phyloP scores from a whole-genome alignment of 2,113 vertebrate species.

The Panthera tigris region DNA sequence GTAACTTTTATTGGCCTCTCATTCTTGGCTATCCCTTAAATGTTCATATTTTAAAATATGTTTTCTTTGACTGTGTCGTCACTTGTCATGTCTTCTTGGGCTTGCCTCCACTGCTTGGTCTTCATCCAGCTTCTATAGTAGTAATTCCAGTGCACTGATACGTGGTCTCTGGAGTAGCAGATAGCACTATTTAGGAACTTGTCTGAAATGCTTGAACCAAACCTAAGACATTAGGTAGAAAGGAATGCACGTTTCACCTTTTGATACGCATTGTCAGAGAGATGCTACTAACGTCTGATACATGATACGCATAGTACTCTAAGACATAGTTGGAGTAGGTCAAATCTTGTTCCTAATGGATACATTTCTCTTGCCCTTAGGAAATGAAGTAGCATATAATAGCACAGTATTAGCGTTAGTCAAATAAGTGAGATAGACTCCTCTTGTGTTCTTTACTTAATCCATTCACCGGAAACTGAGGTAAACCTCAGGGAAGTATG shows the following conservation, averaged over 20 bases:
- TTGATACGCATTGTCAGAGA: background rate
- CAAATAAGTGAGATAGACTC: background rate
- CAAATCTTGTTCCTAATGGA: background rate
- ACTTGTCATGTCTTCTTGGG: background rate
- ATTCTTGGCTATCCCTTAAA: background rate
- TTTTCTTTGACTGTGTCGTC: background rate
- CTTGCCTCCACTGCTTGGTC: background rate
- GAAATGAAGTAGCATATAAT: background rate
- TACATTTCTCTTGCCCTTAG: background rate
- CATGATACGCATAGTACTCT: background rate
- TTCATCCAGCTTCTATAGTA: background rate
- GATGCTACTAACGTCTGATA: background rate
- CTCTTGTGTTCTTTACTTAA: constrained; percentile 10
- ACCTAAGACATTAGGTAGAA: background rate
- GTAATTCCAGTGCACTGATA: background rate
- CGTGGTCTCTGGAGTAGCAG: background rate
- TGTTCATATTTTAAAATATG: background rate
- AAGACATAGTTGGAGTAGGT: background rate
- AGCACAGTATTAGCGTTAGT: background rate
- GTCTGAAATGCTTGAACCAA: background rate
- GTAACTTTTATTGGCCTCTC: background rate
- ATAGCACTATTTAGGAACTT: background rate
- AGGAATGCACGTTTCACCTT: background rate
- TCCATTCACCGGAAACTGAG: background rate
- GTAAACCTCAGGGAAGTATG: background rate